These are phyloP conservation scores for Crotalus viridis DNA, from an alignment of 2,113 vertebrate genomes.

Conservation along the genomic window DNA sequence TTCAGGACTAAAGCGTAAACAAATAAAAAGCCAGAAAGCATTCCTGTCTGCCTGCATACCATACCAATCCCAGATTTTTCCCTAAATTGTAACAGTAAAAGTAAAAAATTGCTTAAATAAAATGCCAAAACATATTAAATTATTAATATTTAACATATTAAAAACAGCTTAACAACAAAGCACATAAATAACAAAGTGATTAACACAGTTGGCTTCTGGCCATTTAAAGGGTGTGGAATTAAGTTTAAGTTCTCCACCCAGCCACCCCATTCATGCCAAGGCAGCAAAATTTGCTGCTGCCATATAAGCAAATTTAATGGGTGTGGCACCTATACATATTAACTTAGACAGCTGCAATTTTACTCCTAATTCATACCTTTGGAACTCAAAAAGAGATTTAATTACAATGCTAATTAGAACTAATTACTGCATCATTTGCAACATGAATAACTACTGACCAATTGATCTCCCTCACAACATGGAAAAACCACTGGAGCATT, in stretches of 20 bases:
- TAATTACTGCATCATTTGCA: neutral
- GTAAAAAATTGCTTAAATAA: neutral
- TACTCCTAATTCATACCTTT: slow-evolving; percentile 25
- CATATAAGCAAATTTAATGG: slow-evolving; percentile 23
- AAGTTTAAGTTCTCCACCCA: neutral
- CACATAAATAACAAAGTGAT: neutral
- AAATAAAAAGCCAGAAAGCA: neutral
- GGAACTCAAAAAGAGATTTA: slow-evolving; percentile 29
- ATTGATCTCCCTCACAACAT: neutral
- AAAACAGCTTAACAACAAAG: slow-evolving; percentile 8
- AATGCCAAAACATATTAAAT: neutral
- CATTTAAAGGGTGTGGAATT: slow-evolving; percentile 6
- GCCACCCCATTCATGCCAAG: neutral
- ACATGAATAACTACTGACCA: neutral
- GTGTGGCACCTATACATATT: slow-evolving; percentile 3
- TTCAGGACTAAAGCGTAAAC: neutral
- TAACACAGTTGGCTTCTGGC: neutral
- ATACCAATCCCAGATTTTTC: neutral
- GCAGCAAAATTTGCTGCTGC: slow-evolving; percentile 17
- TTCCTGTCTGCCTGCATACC: neutral
- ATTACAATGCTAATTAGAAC: slow-evolving; percentile 24
- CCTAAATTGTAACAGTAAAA: neutral
- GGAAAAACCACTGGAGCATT: slow-evolving; percentile 15
- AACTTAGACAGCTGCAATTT: slow-evolving; percentile 38
- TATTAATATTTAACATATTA: neutral